These are phyloP conservation scores for Cassiopea xamachana DNA, from an alignment of 30 jellyfish, hydroid and myxozoan species.

Conservation along the genomic window DNA sequence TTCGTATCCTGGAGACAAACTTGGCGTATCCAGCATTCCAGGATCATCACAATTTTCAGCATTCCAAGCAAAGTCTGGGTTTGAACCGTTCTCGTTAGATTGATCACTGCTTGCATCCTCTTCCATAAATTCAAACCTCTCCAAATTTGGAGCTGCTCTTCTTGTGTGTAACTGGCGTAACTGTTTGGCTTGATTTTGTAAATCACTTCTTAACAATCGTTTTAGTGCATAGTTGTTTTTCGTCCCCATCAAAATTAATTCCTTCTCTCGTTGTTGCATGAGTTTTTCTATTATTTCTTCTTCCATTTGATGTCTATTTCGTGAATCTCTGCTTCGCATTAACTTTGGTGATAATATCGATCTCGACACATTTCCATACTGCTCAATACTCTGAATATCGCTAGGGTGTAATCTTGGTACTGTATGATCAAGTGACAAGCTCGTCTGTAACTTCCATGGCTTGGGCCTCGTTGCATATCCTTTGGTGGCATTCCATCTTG, in stretches of 20 bases:
- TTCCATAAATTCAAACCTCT: neutral
- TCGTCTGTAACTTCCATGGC: conserved; percentile 22
- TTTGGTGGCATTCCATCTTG: neutral
- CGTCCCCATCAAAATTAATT: neutral
- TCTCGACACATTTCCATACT: neutral
- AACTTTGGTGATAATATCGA: neutral
- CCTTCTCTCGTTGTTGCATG: neutral
- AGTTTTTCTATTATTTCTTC: neutral
- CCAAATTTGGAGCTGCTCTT: neutral
- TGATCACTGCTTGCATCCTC: neutral
- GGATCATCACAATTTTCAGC: conserved; percentile 64
- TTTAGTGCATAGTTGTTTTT: neutral
- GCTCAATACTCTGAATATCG: neutral
- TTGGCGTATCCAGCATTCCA: conserved; percentile 74
- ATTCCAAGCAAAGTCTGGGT: conserved; percentile 30
- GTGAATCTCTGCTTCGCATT: neutral
- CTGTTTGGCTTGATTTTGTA: neutral
- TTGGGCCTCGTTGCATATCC: neutral
- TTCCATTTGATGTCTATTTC: neutral
- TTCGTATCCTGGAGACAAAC: conserved; percentile 66
- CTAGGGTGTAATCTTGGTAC: neutral
- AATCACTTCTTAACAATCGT: neutral
- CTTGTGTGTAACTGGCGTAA: too few relatives aligned
- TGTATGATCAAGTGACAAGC: conserved; percentile 19
- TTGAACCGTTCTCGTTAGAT: neutral